Evolutionary conservation across 2,113 vertebrate species (phyloP), one percentile per base, ranked within the genome.

Genomic region (Enhydra lutris): DNA sequence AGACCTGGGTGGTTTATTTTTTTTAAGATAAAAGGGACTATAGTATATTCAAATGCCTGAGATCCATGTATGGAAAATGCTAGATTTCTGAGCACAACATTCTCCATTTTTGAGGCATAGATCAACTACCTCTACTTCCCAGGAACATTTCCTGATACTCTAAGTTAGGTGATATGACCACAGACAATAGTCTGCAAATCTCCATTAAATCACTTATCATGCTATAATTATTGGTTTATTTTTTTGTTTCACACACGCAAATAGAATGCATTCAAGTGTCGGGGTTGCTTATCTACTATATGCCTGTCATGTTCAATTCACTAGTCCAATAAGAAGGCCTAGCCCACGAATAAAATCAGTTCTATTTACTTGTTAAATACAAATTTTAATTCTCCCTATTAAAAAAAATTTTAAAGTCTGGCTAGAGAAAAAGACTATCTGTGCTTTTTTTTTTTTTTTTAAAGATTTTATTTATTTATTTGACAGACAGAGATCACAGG

Each of bases 161-260:
- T 31, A 78, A 76, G 15, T 52, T 45, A 88, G 34, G 31, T 57
- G 42, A 71, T 34, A 18, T 34, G 20, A 15, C 63, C 45, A 42
- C 18, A 87, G 59, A 59, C 79, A 71, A 89, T 73, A 83, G 59
- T 52, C n/a, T 89, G 18, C 50, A 76, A 81, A 61, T 11, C 39
- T 95, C 34, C 50, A 18, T 17, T 76, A 92, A 84, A 73, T 26
- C 55, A 88, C 4, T 20, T 57, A 11, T 34, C 50, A 65, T 6
- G 3, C 9, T 67, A 7, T 39, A 86, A 81, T 69, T 61, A 50
- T 69, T 50, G 23, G 24, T 69, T 71, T 82, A 47, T n/a, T 61
- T 93, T 52, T 59, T 88, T 88, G 18, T 57, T 87, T 95, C 4
- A 34, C 50, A 95, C 31, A 91, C 57, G 91, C n/a, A 97, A 91